phyloP scores from a whole-genome alignment of 2,888 invertebrate species.

The Meiosimyza platycephala region DNA sequence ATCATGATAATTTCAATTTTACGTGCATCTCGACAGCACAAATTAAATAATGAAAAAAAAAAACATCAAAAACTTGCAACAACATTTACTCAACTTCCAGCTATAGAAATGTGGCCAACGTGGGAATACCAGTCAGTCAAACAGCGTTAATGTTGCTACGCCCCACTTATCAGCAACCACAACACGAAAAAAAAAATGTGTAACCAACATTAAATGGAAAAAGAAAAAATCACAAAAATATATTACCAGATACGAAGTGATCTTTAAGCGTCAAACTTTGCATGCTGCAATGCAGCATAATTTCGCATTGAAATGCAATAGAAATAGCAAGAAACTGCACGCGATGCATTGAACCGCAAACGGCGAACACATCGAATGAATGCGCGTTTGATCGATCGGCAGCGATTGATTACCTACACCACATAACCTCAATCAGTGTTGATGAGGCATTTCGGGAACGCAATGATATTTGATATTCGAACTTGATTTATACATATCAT shows the following conservation, averaged over 20 bases:
- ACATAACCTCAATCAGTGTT: too few relatives aligned
- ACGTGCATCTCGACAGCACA: too few relatives aligned
- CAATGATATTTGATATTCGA: too few relatives aligned
- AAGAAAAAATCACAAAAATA: background rate
- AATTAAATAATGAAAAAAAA: background rate
- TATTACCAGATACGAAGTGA: background rate
- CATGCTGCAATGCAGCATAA: conserved; percentile 4
- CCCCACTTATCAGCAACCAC: conserved; percentile 18
- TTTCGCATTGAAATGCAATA: background rate
- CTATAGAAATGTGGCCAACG: conserved; percentile 7
- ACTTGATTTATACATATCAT: too few relatives aligned
- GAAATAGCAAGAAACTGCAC: background rate
- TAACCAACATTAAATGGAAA: background rate
- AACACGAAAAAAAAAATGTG: conserved; percentile 5
- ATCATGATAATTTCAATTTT: too few relatives aligned
- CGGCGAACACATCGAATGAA: conserved; percentile 4
- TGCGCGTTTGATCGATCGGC: background rate
- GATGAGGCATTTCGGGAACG: too few relatives aligned
- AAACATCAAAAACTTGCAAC: background rate
- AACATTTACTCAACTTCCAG: background rate
- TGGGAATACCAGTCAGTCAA: conserved; percentile 23
- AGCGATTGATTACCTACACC: conserved; percentile 16
- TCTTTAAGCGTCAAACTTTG: conserved; percentile 8
- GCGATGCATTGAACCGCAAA: conserved; percentile 28
- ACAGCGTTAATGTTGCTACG: background rate